Evolutionary conservation across 1,140 invertebrate genomes (phyloP), one percentile per base, ranked within the genome.

Genomic region (Ceratoteleas bidentatus): DNA sequence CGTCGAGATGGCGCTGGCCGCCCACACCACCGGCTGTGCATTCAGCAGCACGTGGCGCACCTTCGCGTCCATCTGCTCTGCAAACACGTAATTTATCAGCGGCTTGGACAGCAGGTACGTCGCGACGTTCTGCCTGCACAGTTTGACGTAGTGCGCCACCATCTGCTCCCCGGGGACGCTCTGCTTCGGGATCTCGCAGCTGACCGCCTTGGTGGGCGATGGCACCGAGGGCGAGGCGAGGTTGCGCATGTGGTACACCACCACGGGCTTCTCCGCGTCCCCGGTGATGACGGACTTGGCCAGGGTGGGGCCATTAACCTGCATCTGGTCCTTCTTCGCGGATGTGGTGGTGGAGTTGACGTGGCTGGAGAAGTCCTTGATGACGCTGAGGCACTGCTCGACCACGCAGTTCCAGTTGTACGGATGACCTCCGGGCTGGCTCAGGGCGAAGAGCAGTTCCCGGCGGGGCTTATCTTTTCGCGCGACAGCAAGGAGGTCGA

Each of bases 361-460:
- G 47, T 94, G 91, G 2, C 92, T 91, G 0, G 92, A 93, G 84
- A 95, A 96, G 53, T 92, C 90, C 62, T 93, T 93, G 0, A 96
- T 90, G 0, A 94, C 87, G 36, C 85, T 86, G 3, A 95, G 83
- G 85, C 93, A 93, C 80, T 92, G 93, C 77, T 93, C 92, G 9
- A 94, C 90, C 4, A 96, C 86, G 62, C 92, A 92, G 81, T 95
- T 96, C 96, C 96, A 97, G 79, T 95, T 96, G 74, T 95, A 94
- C 1, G 96, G 95, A 88, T 96, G 95, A 54, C 95, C 94, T 24
- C 95, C 95, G 53, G 96, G 96, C 85, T 95, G 93, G 58, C 95
- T 96, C 0, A 97, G 87, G 10, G 93, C 93, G 84, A 95, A 97
- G 15, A 96, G 90, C 58, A 93, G 85, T 43, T 87, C 72, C 72